Conservation (phyloP, 2,888 invertebrate species). For the Drosophila differens region DNA sequence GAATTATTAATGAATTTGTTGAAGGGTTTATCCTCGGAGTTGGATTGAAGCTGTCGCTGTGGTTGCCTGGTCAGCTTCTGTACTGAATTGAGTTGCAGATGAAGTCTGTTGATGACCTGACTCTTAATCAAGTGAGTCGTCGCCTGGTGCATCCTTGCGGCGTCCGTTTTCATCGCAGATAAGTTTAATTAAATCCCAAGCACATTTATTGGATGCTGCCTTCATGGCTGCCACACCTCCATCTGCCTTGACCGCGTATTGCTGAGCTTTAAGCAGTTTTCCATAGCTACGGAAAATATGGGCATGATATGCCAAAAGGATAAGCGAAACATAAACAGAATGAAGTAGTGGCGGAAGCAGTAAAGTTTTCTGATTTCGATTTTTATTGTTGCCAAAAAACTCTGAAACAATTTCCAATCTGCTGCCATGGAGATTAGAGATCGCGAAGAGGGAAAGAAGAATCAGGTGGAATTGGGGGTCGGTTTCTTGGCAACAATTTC, state of each 20-base stretch:
- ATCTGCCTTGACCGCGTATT: slow-evolving; percentile 40
- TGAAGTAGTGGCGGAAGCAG: slow-evolving; percentile 23
- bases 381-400: slow-evolving; percentile 66
- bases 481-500: slow-evolving; percentile 79
- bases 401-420: slow-evolving; percentile 42
- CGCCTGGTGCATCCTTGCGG: slow-evolving; percentile 15
- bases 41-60: slow-evolving; percentile 1
- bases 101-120: slow-evolving; percentile 41
- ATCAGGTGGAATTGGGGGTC: slow-evolving; percentile 27
- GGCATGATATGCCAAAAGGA: slow-evolving; percentile 9
- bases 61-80: slow-evolving; percentile 1
- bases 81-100: slow-evolving; percentile 10
- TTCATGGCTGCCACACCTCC: too few relatives aligned
- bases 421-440: slow-evolving; percentile 46
- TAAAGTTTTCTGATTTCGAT: slow-evolving; percentile 71
- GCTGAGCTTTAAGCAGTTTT: slow-evolving; percentile 54
- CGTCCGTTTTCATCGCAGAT: slow-evolving; percentile 43
- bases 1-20: slow-evolving; percentile 84
- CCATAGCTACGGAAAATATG: slow-evolving; percentile 20
- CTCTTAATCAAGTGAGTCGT: slow-evolving; percentile 60
- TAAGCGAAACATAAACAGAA: neutral
- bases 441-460: neutral
- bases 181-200: slow-evolving; percentile 72
- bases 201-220: slow-evolving; percentile 27
- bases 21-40: slow-evolving; percentile 41